Evolutionary conservation across 1,140 invertebrate genomes (phyloP), one percentile per base, ranked within the genome.

Genomic region (Brachionus manjavacas): DNA sequence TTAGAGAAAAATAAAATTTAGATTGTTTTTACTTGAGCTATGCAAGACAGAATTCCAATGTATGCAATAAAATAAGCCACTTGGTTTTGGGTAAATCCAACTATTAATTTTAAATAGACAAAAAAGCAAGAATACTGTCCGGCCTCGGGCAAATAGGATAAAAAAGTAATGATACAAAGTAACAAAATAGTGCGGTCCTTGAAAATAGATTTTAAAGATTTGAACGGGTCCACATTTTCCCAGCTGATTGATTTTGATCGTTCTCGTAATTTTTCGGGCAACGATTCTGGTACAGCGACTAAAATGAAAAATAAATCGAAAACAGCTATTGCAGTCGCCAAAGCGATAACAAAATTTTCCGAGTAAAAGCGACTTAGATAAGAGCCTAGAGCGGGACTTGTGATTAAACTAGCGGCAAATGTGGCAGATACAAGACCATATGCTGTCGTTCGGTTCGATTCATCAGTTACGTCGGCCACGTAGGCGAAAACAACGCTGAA

Each of bases 61-160:
- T 97, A 93, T 84, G 96, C 97, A 88, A 99, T 99, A 90, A 97
- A 99, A 85, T 96, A 93, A 72, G 97, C 97, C 68, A 99, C 97
- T 92, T 95, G 94, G 87, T 95, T 92, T 85, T 93, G 94, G 86
- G 94, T 94, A 90, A 99, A 99, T 85, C 95, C 95, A 93, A 99
- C 90, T 88, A 93, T 96, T 87, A 99, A 92, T 91, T 95, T 96
- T 66, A 99, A 92, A 91, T 99, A 99, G 86, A 99, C 97, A 91
- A 99, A 99, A 91, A 99, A 99, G 91, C 97, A 99, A 84, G 97
- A 99, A 91, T 99, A 99, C 91, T 99, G 95, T 85, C 97, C 97
- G 55, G 92, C 92, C 87, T 99, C 98, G 88, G n/a, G 25, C 66
- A 70, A 55, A 84, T 85, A 84, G 70, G 60, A 85, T 35, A 86